A percentile compares a stretch with the other conserved stretches of the same genome.
phyloP scores from a whole-genome alignment of 2,888 invertebrate genomes.

The Lucinisca nassula region DNA sequence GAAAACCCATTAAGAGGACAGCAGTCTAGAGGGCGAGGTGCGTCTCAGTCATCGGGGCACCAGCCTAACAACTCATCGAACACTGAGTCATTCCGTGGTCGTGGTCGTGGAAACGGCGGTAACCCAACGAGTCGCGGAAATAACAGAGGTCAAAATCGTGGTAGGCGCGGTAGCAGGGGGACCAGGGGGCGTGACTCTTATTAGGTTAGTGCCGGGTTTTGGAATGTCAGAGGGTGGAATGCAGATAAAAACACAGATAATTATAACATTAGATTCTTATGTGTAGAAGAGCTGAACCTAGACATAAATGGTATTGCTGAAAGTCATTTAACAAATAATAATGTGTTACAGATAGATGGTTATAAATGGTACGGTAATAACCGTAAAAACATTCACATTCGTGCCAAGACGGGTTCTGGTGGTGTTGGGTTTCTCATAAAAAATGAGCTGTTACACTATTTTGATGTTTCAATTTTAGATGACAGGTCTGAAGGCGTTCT shows the following conservation, averaged over 20 bases:
- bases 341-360: neutral
- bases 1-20: neutral
- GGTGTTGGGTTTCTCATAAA: neutral
- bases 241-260: neutral
- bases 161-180: neutral
- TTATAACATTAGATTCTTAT: neutral
- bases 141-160: neutral
- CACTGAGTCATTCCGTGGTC: neutral
- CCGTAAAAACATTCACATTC: neutral
- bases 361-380: slow-evolving; percentile 8
- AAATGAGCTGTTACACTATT: neutral
- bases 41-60: neutral
- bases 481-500: neutral
- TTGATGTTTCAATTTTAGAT: neutral
- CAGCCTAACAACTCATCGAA: neutral
- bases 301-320: slow-evolving; percentile 1
- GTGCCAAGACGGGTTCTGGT: neutral
- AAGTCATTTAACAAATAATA: neutral
- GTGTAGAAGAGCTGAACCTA: neutral
- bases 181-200: neutral
- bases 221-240: neutral
- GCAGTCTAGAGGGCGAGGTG: neutral
- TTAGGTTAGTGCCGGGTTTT: slow-evolving; percentile 12
- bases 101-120: neutral
- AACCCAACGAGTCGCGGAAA: neutral